Conservation (phyloP, 1,140 invertebrate species). For the Pseudomyrmex gracilis region DNA sequence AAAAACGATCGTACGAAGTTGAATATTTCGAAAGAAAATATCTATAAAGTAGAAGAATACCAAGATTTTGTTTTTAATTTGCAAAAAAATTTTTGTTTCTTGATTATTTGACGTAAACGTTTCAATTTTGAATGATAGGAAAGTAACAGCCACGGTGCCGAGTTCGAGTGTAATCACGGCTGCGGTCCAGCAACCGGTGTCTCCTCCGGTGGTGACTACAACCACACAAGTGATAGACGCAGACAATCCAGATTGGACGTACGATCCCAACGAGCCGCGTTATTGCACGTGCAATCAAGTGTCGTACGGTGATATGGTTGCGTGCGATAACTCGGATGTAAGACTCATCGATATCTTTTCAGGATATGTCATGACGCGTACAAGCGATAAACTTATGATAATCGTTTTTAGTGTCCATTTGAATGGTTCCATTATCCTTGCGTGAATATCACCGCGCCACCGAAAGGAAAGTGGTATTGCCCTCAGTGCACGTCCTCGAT, state of each 20-base stretch:
- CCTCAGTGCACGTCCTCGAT: constrained; percentile 96
- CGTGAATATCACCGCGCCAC: constrained; percentile 97
- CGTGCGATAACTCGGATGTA: constrained; percentile 98
- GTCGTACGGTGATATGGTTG: constrained; percentile 99
- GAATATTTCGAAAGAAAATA: no score
- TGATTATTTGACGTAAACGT: background rate
- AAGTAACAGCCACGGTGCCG: constrained; percentile 82
- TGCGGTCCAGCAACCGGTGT: constrained; percentile 78
- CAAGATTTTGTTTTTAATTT: background rate
- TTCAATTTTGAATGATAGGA: constrained; percentile 72
- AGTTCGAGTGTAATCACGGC: constrained; percentile 82
- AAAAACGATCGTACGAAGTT: background rate
- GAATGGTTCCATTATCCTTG: constrained; percentile 99
- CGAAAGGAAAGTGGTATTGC: constrained; percentile 99
- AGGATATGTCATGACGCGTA: background rate
- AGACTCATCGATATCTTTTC: constrained; percentile 78
- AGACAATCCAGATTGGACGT: constrained; percentile 91
- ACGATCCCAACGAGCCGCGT: constrained; percentile 96
- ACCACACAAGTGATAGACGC: constrained; percentile 83
- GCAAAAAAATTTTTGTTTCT: background rate
- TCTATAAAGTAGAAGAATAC: background rate
- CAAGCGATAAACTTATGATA: background rate
- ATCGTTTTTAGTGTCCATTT: constrained; percentile 93
- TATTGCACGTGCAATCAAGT: constrained; percentile 99
- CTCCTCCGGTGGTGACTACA: constrained; percentile 75